Evolutionary conservation across 2,888 invertebrate species (phyloP), one percentile per base, ranked within the genome.

Genomic region (Scrobipalpa atriplicella): DNA sequence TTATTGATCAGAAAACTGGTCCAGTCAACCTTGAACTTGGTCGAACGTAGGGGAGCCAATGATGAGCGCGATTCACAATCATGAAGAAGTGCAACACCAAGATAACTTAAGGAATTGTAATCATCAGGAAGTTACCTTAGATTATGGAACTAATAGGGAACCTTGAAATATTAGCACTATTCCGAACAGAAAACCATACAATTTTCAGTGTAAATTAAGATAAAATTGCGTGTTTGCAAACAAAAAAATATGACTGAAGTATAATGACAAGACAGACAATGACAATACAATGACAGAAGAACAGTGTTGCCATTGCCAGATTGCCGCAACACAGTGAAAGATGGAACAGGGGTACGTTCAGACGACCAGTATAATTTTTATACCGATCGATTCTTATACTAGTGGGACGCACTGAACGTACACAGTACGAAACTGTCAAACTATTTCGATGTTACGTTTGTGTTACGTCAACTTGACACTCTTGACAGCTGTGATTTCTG

Each of bases 11-110:
- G 18, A 69, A 68, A 72, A 69, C 70, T 69, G 60, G 68, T 67
- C 41, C 64, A 9, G 54, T 51, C 64, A 68, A 70, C 72, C 72
- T 72, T 72, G 72, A 71, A 70, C 72, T 72, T 72, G 72, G 13
- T 56, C 1, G 18, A 19, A 29, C 2, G 18, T 10, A 52, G 9
- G 9, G 1, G 10, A 19, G 52, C 21, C 2, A 18, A 47, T 47
- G 19, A 52, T 19, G 19, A 52, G 18, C 52, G 9, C 19, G 11
- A 52, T 19, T 52, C 16, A 29, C 29, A 29, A n/a, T 0, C 1
- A 16, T 47, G 16, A 16, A 11, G 43, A 13, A n/a, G n/a, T 29
- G 29, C n/a, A 0, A 16, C n/a, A n/a, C 8, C n/a, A 47, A 16
- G 47, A n/a, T 47, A 47, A 1, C n/a, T 47, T 16, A 52, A 19